Percentiles rank a stretch among this genome's conserved stretches.
Evolutionary conservation across 2,113 vertebrate genomes (phyloP).

Genomic region (Mugil cephalus): DNA sequence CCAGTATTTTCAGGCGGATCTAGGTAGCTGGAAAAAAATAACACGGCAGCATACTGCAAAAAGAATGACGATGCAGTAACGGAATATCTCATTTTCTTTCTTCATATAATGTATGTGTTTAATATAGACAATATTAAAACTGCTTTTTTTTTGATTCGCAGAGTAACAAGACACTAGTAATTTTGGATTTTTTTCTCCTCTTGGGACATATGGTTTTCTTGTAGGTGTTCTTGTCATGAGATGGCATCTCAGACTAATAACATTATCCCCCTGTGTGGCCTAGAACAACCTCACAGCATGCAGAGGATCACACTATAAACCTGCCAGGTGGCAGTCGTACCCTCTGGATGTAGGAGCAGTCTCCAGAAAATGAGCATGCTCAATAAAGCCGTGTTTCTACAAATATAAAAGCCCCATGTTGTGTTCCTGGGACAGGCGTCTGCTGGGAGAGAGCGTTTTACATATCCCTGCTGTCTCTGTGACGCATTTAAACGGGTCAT

Average conservation of each 20-base stretch:
- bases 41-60: neutral
- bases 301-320: slow-evolving; percentile 31
- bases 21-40: neutral
- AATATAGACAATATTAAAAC: neutral
- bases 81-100: neutral
- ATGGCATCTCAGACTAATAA: slow-evolving; percentile 21
- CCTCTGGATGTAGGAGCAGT: slow-evolving; percentile 55
- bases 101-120: neutral
- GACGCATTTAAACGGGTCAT: slow-evolving; percentile 31
- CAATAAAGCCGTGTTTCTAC: slow-evolving; percentile 37
- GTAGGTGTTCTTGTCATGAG: slow-evolving; percentile 21
- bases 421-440: slow-evolving; percentile 4
- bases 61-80: neutral
- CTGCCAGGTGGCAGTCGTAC: slow-evolving; percentile 65
- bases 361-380: slow-evolving; percentile 48
- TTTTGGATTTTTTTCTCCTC: slow-evolving; percentile 1
- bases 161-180: neutral
- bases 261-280: slow-evolving; percentile 17
- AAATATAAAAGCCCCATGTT: slow-evolving; percentile 42
- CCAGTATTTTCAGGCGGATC: neutral
- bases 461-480: slow-evolving; percentile 35
- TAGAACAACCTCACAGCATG: slow-evolving; percentile 59
- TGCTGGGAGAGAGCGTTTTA: slow-evolving; percentile 27
- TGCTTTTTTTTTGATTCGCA: no score
- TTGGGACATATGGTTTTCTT: neutral